phyloP scores from a whole-genome alignment of 2,797 vertebrate genomes.

The Melopsittacus undulatus region DNA sequence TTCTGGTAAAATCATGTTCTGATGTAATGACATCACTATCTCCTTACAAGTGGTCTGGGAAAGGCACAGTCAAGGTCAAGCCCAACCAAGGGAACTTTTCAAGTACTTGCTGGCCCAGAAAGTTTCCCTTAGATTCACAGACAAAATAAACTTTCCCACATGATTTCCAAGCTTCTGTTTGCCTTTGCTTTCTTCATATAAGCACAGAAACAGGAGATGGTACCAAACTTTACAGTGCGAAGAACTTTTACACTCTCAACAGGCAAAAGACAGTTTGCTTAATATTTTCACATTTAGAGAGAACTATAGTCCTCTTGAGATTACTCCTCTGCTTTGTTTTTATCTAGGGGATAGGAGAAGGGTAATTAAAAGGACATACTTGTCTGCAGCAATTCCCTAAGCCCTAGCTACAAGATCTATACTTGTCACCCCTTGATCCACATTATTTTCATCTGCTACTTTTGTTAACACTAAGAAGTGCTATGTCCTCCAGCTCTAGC shows the following conservation, averaged over 20 bases:
- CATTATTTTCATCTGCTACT: background rate
- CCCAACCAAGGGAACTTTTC: background rate
- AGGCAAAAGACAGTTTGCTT: background rate
- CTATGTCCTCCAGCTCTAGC: background rate
- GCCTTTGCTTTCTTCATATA: background rate
- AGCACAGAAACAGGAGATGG: background rate
- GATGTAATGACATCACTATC: fast-evolving
- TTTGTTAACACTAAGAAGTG: background rate
- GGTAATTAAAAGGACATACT: background rate
- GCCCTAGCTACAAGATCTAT: background rate
- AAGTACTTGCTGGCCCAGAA: background rate
- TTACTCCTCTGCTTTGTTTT: background rate
- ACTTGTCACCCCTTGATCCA: background rate
- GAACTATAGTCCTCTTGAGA: slow-evolving; percentile 8
- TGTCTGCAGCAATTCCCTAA: background rate
- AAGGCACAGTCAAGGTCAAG: background rate
- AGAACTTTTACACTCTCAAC: background rate
- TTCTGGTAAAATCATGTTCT: background rate
- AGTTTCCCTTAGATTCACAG: background rate
- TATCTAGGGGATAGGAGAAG: background rate
- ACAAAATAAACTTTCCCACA: background rate
- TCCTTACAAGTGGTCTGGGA: background rate
- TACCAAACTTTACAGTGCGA: background rate
- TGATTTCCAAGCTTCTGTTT: background rate
- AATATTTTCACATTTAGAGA: slow-evolving; percentile 13